Base-by-base conservation (phyloP, 2,888 invertebrate species). In the Lasioglossum malachurum region DNA sequence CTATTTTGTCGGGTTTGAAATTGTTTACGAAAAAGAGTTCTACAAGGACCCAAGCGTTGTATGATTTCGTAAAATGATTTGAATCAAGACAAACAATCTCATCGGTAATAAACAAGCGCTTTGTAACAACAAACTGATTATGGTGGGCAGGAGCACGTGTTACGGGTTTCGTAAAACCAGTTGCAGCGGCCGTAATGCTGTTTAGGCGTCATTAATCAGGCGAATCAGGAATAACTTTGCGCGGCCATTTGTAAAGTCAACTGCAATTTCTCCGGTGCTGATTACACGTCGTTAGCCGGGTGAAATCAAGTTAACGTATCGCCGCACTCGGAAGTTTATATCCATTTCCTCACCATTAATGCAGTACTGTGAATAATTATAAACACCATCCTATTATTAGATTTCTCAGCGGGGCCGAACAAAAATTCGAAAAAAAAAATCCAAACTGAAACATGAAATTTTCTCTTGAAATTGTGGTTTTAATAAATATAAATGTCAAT, bases 291-390 rank as follows among this genome's bases (percentile, higher is more conserved):
- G 72, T 69, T 78, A 72, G 35, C 72, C 23, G 19, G 35, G 75
- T 72, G 83, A 83, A 83, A 85, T 83, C 78, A 75, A 83, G 78
- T 75, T 75, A 73, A 85, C 78, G 64, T 72, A 84, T 78, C 71
- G 69, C 71, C 69, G n/a, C 46, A n/a, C 57, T 60, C 53, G 71
- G 53, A 72, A 64, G 46, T 75, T 41, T 75, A 78, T 78, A 78
- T 78, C 71, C 60, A 27, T 78, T 76, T 82, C 75, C 75, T 60
- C 49, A 41, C 46, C 38, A n/a, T 16, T 81, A 49, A n/a, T 10
- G n/a, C 53, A 3, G 23, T 10, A 4, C 10, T 53, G 53, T 53
- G n/a, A n/a, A 53, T n/a, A 53, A 53, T 53, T n/a, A 53, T 53
- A n/a, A 53, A n/a, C 10, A 0, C 10, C 10, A 53, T n/a, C 53